Percentiles rank a stretch among this genome's conserved stretches.
Conservation (phyloP, 2,888 invertebrate species). For the Drosophila bunnanda region DNA sequence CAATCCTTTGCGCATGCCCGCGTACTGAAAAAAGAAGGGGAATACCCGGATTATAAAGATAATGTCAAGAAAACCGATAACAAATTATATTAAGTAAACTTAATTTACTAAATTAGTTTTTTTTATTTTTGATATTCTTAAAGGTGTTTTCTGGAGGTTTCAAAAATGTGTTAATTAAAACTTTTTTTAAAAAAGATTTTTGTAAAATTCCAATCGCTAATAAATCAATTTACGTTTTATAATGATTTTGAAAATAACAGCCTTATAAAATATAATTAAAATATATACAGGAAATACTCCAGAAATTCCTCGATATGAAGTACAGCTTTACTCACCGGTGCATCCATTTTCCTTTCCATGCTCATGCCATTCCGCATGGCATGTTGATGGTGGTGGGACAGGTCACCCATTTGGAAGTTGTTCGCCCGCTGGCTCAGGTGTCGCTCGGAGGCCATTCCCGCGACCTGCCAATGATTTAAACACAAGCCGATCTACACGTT, state of each 20-base stretch:
- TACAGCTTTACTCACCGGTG: constrained; percentile 87
- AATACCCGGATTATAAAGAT: background rate
- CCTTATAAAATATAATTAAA: background rate
- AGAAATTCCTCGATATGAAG: background rate
- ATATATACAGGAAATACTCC: background rate
- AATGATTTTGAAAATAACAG: background rate
- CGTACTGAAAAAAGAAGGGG: constrained; percentile 86
- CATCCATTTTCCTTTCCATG: constrained; percentile 90
- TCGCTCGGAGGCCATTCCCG: constrained; percentile 91
- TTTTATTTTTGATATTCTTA: background rate
- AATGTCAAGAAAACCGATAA: background rate
- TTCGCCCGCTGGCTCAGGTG: constrained; percentile 90
- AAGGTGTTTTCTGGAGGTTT: background rate
- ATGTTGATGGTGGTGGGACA: constrained; percentile 85
- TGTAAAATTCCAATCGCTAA: background rate
- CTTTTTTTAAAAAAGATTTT: background rate
- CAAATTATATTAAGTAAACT: background rate
- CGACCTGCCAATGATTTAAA: constrained; percentile 87
- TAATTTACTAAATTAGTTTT: background rate
- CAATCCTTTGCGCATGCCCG: constrained; percentile 90
- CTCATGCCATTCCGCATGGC: constrained; percentile 87
- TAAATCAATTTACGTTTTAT: background rate
- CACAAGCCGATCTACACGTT: constrained; percentile 83
- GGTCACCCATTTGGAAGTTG: constrained; percentile 94
- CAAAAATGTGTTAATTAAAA: background rate